Evolutionary conservation across 1,140 invertebrate species (phyloP), one percentile per base, ranked within the genome.

Genomic region (Aradophagus sp.): DNA sequence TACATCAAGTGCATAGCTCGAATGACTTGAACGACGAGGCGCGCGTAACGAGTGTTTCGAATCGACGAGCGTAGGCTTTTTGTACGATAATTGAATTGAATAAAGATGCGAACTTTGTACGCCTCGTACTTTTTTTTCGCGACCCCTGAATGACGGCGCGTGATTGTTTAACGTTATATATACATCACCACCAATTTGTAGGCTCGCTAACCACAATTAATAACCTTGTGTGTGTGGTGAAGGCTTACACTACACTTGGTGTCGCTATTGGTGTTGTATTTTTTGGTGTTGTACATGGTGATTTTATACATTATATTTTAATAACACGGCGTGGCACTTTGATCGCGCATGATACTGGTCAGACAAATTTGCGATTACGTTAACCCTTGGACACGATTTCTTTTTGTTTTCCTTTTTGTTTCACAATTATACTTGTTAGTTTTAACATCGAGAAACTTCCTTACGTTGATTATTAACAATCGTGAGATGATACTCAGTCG

Each of bases 251-350:
- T 85, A 84, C 80, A 82, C 81, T 85, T 84, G 84, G 79, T 86
- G 83, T 84, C 82, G 84, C 82, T 85, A 84, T 85, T 85, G 82
- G 78, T 85, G 83, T 84, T 84, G 80, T 83, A 82, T 82, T 84
- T 75, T 77, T 84, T 83, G 79, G 78, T 86, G 82, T 84, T 84
- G 80, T 84, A 81, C 68, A 71, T 85, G 79, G 70, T 79, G 73
- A 48, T 71, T 77, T 75, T 77, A 70, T 74, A 53, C 34, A 75
- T 75, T 76, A 55, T 61, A 61, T 38, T 71, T 73, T 77, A 74
- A 77, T 80, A 81, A 80, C 76, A 78, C 65, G 75, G 75, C 71
- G 71, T 69, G 77, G 67, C 65, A 65, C 63, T 50, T 67, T 56
- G 41, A 47, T 66, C 55, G 59, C 69, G 69, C 69, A 66, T 72